phyloP scores from a whole-genome alignment of 2,888 invertebrate genomes.

The Polia nebulosa region DNA sequence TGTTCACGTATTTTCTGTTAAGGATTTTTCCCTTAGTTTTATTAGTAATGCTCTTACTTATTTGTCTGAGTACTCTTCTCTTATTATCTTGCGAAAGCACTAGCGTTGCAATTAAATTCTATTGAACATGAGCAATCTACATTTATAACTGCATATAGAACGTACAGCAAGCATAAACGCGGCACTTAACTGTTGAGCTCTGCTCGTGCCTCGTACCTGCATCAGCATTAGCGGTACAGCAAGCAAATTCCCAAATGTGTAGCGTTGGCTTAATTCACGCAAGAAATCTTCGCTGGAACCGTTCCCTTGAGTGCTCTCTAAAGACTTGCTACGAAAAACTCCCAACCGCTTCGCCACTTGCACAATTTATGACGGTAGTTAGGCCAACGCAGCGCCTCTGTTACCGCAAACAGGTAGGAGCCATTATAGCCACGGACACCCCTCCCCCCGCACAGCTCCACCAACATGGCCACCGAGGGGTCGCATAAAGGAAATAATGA shows the following conservation, averaged over 20 bases:
- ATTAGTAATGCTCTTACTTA: constrained; percentile 14
- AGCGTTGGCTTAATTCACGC: constrained; percentile 79
- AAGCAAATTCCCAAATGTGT: constrained; percentile 73
- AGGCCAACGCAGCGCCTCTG: constrained; percentile 77
- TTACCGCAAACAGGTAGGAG: constrained; percentile 76
- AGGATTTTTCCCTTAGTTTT: constrained; percentile 12
- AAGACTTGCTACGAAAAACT: constrained; percentile 82
- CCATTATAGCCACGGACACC: constrained; percentile 64
- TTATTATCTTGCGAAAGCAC: constrained; percentile 17
- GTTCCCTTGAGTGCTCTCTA: constrained; percentile 80
- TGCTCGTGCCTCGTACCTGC: constrained; percentile 61
- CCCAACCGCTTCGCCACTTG: constrained; percentile 78
- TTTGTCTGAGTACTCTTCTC: not conserved
- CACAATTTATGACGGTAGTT: constrained; percentile 84
- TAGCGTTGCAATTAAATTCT: constrained; percentile 35
- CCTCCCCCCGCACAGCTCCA: constrained; percentile 55
- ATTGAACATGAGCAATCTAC: constrained; percentile 56
- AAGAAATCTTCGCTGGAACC: constrained; percentile 78
- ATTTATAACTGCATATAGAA: constrained; percentile 41
- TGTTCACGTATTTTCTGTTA: constrained; percentile 43
- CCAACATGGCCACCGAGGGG: constrained; percentile 63
- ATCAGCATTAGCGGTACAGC: constrained; percentile 73
- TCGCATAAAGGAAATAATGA: constrained; percentile 66
- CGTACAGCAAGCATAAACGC: constrained; percentile 59
- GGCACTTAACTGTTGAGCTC: constrained; percentile 63